phyloP scores from a whole-genome alignment of 2,888 invertebrate species.

The Scaeva pyrastri region DNA sequence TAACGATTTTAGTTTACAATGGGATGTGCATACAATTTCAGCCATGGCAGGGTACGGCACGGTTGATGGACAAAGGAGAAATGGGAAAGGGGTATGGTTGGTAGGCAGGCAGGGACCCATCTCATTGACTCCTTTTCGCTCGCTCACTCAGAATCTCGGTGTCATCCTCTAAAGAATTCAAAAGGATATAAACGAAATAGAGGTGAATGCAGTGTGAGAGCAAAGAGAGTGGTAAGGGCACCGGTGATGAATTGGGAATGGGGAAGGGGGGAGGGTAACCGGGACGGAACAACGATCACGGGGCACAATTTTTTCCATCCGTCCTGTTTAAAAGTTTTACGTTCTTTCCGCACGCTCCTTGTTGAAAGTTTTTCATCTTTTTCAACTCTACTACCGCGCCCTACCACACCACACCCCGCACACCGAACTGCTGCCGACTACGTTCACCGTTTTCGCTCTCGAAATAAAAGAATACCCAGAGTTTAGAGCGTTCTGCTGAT shows the following conservation, averaged over 20 bases:
- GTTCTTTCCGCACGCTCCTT: constrained; percentile 57
- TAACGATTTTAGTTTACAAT: constrained; percentile 65
- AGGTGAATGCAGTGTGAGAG: constrained; percentile 21
- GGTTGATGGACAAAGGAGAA: no score
- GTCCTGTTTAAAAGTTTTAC: constrained; percentile 65
- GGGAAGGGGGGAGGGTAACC: not conserved
- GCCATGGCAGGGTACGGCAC: constrained; percentile 19
- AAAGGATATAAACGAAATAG: constrained; percentile 57
- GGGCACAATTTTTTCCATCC: constrained; percentile 60
- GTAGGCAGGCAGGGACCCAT: not conserved
- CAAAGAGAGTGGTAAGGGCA: no score
- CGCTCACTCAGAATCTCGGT: constrained; percentile 7
- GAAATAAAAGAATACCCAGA: constrained; percentile 51
- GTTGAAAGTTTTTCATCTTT: constrained; percentile 55
- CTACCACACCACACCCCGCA: no score
- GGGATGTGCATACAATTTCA: constrained; percentile 59
- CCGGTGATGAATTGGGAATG: not conserved
- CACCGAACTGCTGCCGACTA: not conserved
- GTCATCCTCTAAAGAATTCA: constrained; percentile 33
- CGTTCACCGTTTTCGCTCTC: constrained; percentile 4
- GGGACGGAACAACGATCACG: constrained; percentile 44
- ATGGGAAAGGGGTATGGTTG: constrained; percentile 10
- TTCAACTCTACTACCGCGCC: not conserved
- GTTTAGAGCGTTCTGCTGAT: constrained; percentile 33
- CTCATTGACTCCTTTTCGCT: not conserved